Evolutionary conservation across 2,113 vertebrate species (phyloP), one percentile per base, ranked within the genome.

Genomic region (Gymnorhina tibicen): DNA sequence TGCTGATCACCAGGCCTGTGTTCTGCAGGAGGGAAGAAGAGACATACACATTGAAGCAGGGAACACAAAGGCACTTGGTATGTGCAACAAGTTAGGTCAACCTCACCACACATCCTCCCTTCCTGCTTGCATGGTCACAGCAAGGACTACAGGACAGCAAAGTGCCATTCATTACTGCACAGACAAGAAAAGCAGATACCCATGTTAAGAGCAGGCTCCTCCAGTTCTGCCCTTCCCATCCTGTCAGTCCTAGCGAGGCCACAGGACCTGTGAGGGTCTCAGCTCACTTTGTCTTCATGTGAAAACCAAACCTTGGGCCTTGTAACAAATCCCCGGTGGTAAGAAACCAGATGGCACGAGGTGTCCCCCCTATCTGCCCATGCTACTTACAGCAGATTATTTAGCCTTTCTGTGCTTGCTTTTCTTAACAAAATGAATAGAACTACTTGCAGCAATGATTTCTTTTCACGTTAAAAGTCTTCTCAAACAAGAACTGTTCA

Each of bases 201-300:
- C 11, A 13, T 1, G 19, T 7, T 26, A n/a, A 41, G 11, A 39
- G 33, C 24, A 56, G 33, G 58, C 7, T 56, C 35, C 49, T 52
- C 62, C 11, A 3, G 37, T 53, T n/a, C 59, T 81, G 73, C 59
- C 24, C 32, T 53, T 77, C 35, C 59, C 46, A 18, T 16, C 42
- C 63, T 41, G 37, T 13, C 0, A 1, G 37, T 35, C 26, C 33
- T 8, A 82, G 75, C 0, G 0, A 91, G 55, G 41, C 68, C 13
- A 8, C 49, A 83, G 35, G 33, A 83, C 16, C 10, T 37, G 24
- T 0, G 17, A 37, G 7, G 11, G 12, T 64, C 68, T 35, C 41
- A 53, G 22, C 26, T 76, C 41, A 26, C 46, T 67, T 59, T 28
- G 30, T 55, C n/a, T 70, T 75, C 4, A 7, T 0, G 0, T n/a